Conservation (phyloP, 2,113 vertebrate genomes). For the Platysternon megacephalum region DNA sequence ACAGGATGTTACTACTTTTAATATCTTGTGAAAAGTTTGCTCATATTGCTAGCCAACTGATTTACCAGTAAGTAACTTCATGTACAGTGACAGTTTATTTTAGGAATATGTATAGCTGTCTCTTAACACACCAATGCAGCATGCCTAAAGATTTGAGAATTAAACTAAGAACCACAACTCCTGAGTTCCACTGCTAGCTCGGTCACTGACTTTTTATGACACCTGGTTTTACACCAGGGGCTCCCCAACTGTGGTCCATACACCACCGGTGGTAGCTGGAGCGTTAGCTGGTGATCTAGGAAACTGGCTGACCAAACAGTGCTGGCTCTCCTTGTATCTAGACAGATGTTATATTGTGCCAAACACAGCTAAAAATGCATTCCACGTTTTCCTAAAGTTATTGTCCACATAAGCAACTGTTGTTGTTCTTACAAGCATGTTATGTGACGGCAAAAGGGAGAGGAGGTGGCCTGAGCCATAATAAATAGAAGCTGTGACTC, state of each 20-base stretch:
- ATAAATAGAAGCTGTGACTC: background rate
- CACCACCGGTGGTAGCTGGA: slow-evolving; percentile 20
- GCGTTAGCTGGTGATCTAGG: slow-evolving; percentile 59
- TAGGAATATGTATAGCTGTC: slow-evolving; percentile 55
- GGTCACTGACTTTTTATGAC: background rate
- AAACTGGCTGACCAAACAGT: slow-evolving; percentile 46
- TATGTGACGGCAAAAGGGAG: slow-evolving; percentile 24
- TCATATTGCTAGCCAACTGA: background rate
- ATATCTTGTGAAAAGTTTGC: background rate
- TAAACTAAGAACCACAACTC: slow-evolving; percentile 29
- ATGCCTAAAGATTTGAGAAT: slow-evolving; percentile 54
- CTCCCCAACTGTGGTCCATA: background rate
- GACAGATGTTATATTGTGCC: slow-evolving; percentile 16
- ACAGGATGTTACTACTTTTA: background rate
- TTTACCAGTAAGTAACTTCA: background rate
- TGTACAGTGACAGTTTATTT: background rate
- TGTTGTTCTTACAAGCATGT: background rate
- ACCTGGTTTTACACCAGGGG: slow-evolving; percentile 14
- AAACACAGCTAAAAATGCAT: slow-evolving; percentile 47
- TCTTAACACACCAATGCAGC: slow-evolving; percentile 66
- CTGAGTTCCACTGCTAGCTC: background rate
- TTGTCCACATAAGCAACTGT: slow-evolving; percentile 5
- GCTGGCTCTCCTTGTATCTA: slow-evolving; percentile 44
- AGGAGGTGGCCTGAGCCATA: background rate
- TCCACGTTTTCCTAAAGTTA: slow-evolving; percentile 40